A percentile compares a stretch with the other conserved stretches of the same genome.
phyloP scores from a whole-genome alignment of 2,113 vertebrate genomes.

The Marmota flaviventris region DNA sequence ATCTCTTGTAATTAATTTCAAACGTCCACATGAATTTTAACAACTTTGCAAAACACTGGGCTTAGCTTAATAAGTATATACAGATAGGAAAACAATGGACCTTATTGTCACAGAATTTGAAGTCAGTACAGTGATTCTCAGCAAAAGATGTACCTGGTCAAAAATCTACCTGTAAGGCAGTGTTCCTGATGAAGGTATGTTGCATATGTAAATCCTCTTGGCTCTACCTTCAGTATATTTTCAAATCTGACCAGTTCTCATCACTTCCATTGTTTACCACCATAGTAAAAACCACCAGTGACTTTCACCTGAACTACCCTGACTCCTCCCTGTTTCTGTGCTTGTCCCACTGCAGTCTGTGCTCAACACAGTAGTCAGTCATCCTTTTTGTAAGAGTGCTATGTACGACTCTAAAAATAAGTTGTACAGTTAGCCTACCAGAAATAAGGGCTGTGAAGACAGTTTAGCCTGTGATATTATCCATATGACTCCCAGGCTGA shows the following conservation, averaged over 20 bases:
- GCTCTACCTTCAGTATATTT: not conserved
- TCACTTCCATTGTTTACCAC: not conserved
- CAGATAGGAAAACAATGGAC: not conserved
- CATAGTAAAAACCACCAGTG: not conserved
- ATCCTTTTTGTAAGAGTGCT: not conserved
- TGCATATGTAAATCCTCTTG: not conserved
- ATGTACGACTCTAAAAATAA: not conserved
- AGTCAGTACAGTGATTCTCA: not conserved
- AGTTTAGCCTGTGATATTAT: not conserved
- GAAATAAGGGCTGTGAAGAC: not conserved
- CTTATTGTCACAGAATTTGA: not conserved
- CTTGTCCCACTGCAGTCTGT: not conserved
- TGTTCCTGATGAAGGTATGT: not conserved
- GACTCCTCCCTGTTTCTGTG: not conserved
- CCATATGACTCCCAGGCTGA: not conserved
- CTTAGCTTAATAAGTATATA: not conserved
- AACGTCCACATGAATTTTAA: conserved; percentile 9
- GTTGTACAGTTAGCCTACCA: not conserved
- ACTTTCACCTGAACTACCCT: not conserved
- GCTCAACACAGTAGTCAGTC: not conserved
- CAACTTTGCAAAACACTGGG: conserved; percentile 11
- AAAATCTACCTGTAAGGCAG: not conserved
- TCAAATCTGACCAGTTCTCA: not conserved
- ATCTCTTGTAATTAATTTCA: conserved; percentile 3
- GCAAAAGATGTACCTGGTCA: not conserved